A percentile compares a stretch with the other conserved stretches of the same genome.
phyloP scores from a whole-genome alignment of 2,113 vertebrate species.

The Peromyscus polionotus region DNA sequence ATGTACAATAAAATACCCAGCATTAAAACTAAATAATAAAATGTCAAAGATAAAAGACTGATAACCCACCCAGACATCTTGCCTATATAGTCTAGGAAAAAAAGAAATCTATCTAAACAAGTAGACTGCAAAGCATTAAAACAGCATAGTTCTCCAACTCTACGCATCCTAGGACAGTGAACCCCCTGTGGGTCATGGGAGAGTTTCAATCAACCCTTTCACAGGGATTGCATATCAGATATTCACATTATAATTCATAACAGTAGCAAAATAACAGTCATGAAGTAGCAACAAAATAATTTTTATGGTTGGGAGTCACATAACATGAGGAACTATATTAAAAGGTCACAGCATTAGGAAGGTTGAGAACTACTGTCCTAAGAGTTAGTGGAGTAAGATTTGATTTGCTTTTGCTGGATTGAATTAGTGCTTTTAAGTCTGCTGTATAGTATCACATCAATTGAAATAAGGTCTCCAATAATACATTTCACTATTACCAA shows the following conservation, averaged over 20 bases:
- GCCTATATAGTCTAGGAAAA: not conserved
- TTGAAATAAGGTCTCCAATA: not conserved
- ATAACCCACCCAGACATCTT: constrained; percentile 40
- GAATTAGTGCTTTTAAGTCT: not conserved
- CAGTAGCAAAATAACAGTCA: not conserved
- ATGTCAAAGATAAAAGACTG: constrained; percentile 74
- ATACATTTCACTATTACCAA: not conserved
- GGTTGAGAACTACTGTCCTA: not conserved
- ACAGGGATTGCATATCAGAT: not conserved
- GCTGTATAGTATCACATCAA: not conserved
- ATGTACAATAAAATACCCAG: constrained; percentile 73
- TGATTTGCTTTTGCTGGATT: not conserved
- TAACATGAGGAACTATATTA: too few species aligned
- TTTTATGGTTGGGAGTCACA: not conserved
- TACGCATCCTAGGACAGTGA: not conserved
- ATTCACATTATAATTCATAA: not conserved
- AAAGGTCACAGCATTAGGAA: not conserved
- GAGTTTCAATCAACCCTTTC: not conserved
- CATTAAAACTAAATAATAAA: constrained; percentile 78
- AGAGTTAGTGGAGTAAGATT: not conserved
- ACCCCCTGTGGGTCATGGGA: not conserved
- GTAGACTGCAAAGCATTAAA: not conserved
- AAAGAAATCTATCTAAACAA: constrained; percentile 46
- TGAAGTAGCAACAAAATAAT: too few species aligned
- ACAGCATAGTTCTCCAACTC: not conserved